Base-by-base conservation (phyloP, 2,797 vertebrate genomes). In the Pangasius sanitwongsei region DNA sequence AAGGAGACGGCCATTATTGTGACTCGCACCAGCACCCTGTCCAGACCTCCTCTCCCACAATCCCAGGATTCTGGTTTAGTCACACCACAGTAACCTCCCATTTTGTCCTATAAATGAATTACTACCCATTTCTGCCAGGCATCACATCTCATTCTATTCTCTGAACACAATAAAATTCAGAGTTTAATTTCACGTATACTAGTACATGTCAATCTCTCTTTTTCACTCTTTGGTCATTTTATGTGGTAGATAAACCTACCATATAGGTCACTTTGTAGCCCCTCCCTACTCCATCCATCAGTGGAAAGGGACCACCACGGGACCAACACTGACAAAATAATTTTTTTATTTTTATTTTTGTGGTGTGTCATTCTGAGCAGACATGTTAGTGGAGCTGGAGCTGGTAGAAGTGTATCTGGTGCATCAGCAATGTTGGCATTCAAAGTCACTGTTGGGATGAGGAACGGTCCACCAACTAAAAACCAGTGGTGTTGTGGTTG, bases 1-100 rank as follows among this genome's bases (percentile, higher is more conserved):
- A 96, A 94, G 92, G 95, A 95, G 94, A 95, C 93, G 94, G 94
- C 94, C 95, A 95, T 96, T 96, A 96, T 94, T 91, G 91, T 94
- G 84, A 90, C 92, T 92, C 92, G 94, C 94, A 94, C 93, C 93
- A 93, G 94, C 93, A 92, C 93, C 37, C 65, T 87, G 48, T 87
- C 92, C 93, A 90, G 90, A 90, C 89, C 82, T 91, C 65, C 77
- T 25, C 63, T 86, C 48, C 44, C 86, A 92, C 89, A 69, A 41
- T 25, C 70, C 23, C 31, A 67, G 31, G 50, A 89, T 74, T 86
- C 63, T 78, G 75, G 84, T 34, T n/a, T 72, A 34, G 75, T 82
- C 88, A 6, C 53, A 86, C 70, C 77, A 69, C 44, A 84, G 53
- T 55, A 23, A 41, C 50, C 37, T 57, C 70, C 7, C 57, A 23